These are phyloP conservation scores for Amphibalanus amphitrite DNA, from an alignment of 1,140 invertebrate genomes.

Conservation along the genomic window DNA sequence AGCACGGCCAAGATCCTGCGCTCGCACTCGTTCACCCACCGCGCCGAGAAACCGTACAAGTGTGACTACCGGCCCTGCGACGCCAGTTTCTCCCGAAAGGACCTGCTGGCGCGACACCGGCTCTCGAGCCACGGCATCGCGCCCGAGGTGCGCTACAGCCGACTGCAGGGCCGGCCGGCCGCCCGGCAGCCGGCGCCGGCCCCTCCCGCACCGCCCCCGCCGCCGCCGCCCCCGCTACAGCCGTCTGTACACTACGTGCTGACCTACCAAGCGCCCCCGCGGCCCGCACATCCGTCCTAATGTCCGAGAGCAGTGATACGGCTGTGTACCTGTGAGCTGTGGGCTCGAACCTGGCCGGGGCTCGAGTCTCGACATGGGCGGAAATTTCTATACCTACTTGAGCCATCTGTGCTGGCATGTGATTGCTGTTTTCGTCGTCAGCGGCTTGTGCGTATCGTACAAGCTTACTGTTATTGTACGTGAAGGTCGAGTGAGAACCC, in stretches of 20 bases:
- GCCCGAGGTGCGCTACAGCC: neutral
- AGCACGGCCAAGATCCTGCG: neutral
- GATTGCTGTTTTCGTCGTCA: too few species aligned
- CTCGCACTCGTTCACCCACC: neutral
- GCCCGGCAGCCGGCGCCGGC: neutral
- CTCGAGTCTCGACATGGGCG: too few species aligned
- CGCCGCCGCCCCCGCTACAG: too few species aligned
- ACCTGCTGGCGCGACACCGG: slow-evolving; percentile 1
- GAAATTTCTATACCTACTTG: too few species aligned
- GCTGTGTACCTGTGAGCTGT: too few species aligned
- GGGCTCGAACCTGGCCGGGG: too few species aligned
- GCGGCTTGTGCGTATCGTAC: too few species aligned
- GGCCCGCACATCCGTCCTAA: neutral
- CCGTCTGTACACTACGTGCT: neutral
- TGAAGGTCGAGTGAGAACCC: too few species aligned
- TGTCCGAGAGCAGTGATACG: neutral
- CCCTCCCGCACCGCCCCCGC: neutral
- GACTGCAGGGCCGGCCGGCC: neutral
- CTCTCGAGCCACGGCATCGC: neutral
- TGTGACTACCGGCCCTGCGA: slow-evolving; percentile 8
- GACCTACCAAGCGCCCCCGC: neutral
- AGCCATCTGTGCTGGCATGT: too few species aligned
- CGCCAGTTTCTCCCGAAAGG: neutral
- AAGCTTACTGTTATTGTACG: too few species aligned
- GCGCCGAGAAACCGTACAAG: neutral